Conservation (phyloP, 2,888 invertebrate genomes). For the Spilarctia lutea region DNA sequence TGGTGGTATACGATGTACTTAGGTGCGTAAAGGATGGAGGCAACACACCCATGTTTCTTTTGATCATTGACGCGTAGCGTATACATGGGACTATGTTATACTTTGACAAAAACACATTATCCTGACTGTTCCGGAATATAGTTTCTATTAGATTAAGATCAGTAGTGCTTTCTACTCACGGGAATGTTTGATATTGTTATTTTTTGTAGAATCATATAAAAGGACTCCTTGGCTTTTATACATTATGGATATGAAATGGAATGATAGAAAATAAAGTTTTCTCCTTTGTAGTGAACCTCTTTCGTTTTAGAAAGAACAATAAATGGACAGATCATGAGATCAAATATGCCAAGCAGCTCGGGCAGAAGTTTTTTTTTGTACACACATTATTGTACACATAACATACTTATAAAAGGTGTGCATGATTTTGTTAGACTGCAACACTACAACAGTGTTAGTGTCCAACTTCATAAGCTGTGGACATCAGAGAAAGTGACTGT, state of each 20-base stretch:
- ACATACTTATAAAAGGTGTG: background rate
- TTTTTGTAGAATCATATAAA: conserved; percentile 8
- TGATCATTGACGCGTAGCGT: conserved; percentile 63
- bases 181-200: conserved; percentile 17
- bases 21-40: conserved; percentile 47
- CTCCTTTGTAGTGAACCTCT: background rate
- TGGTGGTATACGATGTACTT: conserved; percentile 47
- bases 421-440: too few relatives aligned
- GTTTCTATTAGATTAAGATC: conserved; percentile 22
- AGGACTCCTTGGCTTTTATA: conserved; percentile 5
- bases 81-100: conserved; percentile 56
- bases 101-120: conserved; percentile 59
- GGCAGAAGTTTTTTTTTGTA: background rate
- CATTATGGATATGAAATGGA: background rate
- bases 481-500: too few relatives aligned
- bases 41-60: conserved; percentile 46
- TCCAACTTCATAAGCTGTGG: background rate
- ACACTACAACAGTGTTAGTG: too few relatives aligned
- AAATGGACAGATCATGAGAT: background rate
- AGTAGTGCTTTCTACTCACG: conserved; percentile 30
- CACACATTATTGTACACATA: background rate
- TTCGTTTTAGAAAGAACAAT: background rate
- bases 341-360: background rate
- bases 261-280: background rate
- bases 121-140: conserved; percentile 14